phyloP scores from a whole-genome alignment of 2,113 vertebrate genomes.

The Lepus americanus region DNA sequence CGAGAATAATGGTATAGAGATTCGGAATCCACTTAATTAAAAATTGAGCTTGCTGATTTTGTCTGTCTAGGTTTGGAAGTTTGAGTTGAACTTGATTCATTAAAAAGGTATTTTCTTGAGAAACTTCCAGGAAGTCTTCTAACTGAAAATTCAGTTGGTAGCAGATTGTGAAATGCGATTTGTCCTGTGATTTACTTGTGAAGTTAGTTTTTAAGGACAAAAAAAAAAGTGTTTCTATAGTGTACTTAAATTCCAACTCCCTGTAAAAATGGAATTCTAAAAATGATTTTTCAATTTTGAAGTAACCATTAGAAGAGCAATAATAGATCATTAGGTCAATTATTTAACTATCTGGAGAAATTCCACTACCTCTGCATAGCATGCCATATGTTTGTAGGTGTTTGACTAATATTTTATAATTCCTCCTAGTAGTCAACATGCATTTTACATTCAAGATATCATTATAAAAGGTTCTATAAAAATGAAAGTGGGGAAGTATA shows the following conservation, averaged over 20 bases:
- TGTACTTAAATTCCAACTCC: slow-evolving; percentile 29
- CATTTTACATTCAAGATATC: background rate
- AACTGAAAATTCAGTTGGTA: slow-evolving; percentile 82
- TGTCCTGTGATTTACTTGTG: slow-evolving; percentile 81
- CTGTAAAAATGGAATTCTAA: slow-evolving; percentile 59
- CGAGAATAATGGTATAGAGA: slow-evolving; percentile 57
- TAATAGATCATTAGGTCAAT: background rate
- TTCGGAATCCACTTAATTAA: slow-evolving; percentile 75
- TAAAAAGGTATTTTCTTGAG: slow-evolving; percentile 86
- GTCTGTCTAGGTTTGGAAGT: slow-evolving; percentile 65
- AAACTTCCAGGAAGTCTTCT: slow-evolving; percentile 85
- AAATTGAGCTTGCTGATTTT: slow-evolving; percentile 73
- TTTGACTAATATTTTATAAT: slow-evolving; percentile 4
- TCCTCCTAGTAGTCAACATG: background rate
- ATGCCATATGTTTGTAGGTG: background rate
- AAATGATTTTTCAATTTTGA: slow-evolving; percentile 66
- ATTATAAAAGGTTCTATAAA: background rate
- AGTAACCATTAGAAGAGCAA: background rate
- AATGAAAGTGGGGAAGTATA: background rate
- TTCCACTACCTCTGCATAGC: background rate
- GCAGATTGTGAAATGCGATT: slow-evolving; percentile 83
- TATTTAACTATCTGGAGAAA: slow-evolving; percentile 17
- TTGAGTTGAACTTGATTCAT: slow-evolving; percentile 86
- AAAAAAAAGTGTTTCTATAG: background rate
- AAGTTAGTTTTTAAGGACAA: slow-evolving; percentile 78